Base-by-base conservation (phyloP, 2,888 invertebrate species). In the Philhelius pedissequus region DNA sequence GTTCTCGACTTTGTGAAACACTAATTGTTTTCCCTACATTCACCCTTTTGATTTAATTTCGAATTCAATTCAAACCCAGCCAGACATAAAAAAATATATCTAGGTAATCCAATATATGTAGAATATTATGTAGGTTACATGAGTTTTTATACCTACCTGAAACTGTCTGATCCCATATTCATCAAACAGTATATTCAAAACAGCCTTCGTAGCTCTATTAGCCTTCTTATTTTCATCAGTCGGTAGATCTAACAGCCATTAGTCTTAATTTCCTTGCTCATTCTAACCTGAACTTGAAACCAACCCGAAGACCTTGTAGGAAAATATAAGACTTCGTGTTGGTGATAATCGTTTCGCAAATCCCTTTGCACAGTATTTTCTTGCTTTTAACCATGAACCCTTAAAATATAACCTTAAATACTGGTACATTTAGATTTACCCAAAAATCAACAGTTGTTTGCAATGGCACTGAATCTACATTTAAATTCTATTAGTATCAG, bases 401-500 rank as follows among this genome's bases (percentile, higher is more conserved):
- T 38, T 8, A n/a, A n/a, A n/a, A n/a, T n/a, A 22, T 38, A 35
- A 58, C 38, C 38, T 13, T 35, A 35, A 58, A 58, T 38, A n/a
- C n/a, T n/a, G n/a, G n/a, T n/a, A 58, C 25, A 38, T 38, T 58
- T 15, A 38, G 58, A 58, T 58, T n/a, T 38, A 22, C 20, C 58
- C 38, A 58, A 54, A n/a, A 3, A 3, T 3, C 7, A n/a, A 13
- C 22, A 35, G 6, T 58, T 38, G 38, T 58, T 58, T 25, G 9
- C 38, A 38, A 58, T 35, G 56, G 20, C n/a, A n/a, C 38, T 38
- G 38, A 58, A 58, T 38, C 11, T 25, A 20, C 22, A 58, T 58
- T 58, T 58, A 38, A 58, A 58, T 58, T 58, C 38, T 38, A 58
- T 58, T 38, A 58, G 38, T 38, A 58, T 38, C 58, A 35, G 32